These are phyloP conservation scores for Phoxinus phoxinus DNA, from an alignment of 2,113 vertebrate genomes.

Conservation along the genomic window DNA sequence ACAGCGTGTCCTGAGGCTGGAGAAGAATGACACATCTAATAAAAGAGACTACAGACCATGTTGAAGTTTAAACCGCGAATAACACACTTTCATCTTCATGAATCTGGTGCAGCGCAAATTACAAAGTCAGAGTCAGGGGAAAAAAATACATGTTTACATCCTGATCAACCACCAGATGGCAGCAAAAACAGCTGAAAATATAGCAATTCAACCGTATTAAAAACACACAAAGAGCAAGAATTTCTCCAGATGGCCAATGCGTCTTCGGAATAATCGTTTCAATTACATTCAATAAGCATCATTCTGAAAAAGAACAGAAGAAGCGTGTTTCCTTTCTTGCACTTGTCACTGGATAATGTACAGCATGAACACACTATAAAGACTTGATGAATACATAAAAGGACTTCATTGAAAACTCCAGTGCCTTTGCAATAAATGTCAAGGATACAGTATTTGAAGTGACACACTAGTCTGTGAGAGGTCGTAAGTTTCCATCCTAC, in stretches of 20 bases:
- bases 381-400: not conserved
- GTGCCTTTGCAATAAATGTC: not conserved
- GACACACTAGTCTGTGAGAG: not conserved
- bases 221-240: not conserved
- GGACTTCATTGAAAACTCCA: not conserved
- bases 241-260: not conserved
- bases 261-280: not conserved
- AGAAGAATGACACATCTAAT: not conserved
- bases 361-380: not conserved
- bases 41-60: not conserved
- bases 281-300: not conserved
- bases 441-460: not conserved
- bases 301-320: not conserved
- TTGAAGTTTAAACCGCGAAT: not conserved
- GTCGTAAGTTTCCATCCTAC: not conserved
- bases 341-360: not conserved
- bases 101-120: not conserved
- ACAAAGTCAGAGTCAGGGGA: not conserved
- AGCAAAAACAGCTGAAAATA: not conserved
- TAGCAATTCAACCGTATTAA: not conserved
- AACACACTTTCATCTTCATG: not conserved
- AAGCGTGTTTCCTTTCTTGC: not conserved
- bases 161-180: conserved; percentile 8
- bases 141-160: not conserved
- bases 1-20: not conserved